Percentiles rank a stretch among this genome's conserved stretches.
These are phyloP conservation scores for Macrosoma leucophasiata DNA, from an alignment of 2,888 invertebrate genomes.

Conservation along the genomic window DNA sequence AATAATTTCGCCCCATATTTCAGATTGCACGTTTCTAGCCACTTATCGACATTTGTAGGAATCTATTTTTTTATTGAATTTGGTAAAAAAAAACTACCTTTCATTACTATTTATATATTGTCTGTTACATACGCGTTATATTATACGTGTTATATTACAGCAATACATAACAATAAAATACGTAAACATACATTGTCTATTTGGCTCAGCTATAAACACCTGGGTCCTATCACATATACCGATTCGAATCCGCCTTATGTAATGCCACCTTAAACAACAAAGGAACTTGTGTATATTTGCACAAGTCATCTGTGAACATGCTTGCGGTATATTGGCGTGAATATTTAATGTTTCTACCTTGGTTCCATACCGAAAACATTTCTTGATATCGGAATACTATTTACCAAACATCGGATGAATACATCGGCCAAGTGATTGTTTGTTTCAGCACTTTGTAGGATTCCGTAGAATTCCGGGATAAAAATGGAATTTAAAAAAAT, in stretches of 20 bases:
- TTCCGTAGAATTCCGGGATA: too few relatives aligned
- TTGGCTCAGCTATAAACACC: conserved; percentile 25
- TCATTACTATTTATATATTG: background rate
- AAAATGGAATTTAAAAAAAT: too few relatives aligned
- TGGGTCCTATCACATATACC: conserved; percentile 22
- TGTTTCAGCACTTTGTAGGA: too few relatives aligned
- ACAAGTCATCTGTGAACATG: conserved; percentile 50
- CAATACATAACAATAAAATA: conserved; percentile 22
- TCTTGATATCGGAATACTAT: conserved; percentile 52
- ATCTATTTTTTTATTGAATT: too few relatives aligned
- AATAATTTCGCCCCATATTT: too few relatives aligned
- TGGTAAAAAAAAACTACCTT: conserved; percentile 2
- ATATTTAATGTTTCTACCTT: conserved; percentile 46
- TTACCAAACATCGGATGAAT: conserved; percentile 48
- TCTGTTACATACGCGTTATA: conserved; percentile 2
- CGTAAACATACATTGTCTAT: conserved; percentile 29
- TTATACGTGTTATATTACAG: conserved; percentile 5
- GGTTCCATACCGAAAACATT: conserved; percentile 43
- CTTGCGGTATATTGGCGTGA: conserved; percentile 47
- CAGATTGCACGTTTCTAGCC: too few relatives aligned
- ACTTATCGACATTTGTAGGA: too few relatives aligned
- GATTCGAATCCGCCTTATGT: conserved; percentile 31
- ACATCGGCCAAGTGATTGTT: too few relatives aligned
- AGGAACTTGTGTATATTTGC: conserved; percentile 45
- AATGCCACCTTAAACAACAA: conserved; percentile 40